phyloP scores from a whole-genome alignment of 2,888 invertebrate genomes.

The Falcaria lacertinaria region DNA sequence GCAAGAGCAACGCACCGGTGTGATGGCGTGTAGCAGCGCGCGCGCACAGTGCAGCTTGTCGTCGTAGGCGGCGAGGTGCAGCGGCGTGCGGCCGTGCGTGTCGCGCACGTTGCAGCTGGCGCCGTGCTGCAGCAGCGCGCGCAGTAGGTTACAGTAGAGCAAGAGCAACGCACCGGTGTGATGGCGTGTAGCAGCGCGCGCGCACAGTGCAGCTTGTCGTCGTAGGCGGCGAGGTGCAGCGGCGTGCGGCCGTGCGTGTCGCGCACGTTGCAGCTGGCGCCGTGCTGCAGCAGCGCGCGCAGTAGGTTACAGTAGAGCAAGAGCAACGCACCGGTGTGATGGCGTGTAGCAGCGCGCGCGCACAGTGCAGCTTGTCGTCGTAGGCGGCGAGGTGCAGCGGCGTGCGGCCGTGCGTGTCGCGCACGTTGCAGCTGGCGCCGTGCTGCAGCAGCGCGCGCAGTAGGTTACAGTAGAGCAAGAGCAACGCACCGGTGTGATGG shows the following conservation, averaged over 20 bases:
- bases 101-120: too few species aligned
- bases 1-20: slow-evolving; percentile 20
- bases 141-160: too few species aligned
- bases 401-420: slow-evolving; percentile 29
- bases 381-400: slow-evolving; percentile 26
- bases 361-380: slow-evolving; percentile 35
- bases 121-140: too few species aligned
- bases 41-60: slow-evolving; percentile 28
- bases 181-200: slow-evolving; percentile 28
- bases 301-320: too few species aligned
- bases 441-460: too few species aligned
- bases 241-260: not conserved
- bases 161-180: slow-evolving; percentile 21
- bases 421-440: not conserved
- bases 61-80: slow-evolving; percentile 43
- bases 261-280: too few species aligned
- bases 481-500: slow-evolving; percentile 25
- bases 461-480: too few species aligned
- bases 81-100: slow-evolving; percentile 5
- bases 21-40: slow-evolving; percentile 28
- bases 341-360: slow-evolving; percentile 28
- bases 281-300: too few species aligned
- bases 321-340: slow-evolving; percentile 25
- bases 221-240: slow-evolving; percentile 40
- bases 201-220: slow-evolving; percentile 33